Base-by-base conservation (phyloP, 2,888 invertebrate genomes). In the Trachelus stipa region DNA sequence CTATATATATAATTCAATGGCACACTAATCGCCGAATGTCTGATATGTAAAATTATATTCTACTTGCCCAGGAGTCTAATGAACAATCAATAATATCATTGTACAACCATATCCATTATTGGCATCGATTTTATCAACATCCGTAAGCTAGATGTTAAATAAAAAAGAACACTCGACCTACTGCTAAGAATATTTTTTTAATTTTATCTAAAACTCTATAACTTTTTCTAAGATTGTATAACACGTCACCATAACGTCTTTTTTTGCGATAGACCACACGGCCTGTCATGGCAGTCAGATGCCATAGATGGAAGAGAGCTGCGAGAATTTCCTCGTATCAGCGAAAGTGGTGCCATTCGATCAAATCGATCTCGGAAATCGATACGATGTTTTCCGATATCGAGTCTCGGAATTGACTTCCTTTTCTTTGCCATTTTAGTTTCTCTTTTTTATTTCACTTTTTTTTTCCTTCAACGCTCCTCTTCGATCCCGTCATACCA, bases 311-410 rank as follows among this genome's bases (percentile, higher is more conserved):
- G 87, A 76, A 77, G 23, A 9, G 56, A 84, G 77, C 81, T 81
- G 81, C 85, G 86, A 86, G 85, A 87, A 87, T 85, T 87, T 87
- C 86, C 86, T 87, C 85, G 87, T 87, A 86, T 86, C 85, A 85
- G 87, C 84, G 87, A 87, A 87, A 87, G 87, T 85, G 82, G 56
- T 56, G 56, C 81, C 82, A 81, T 81, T 83, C 78, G 82, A 82
- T 80, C 76, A 77, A 77, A 56, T 79, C 77, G 81, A 84, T 79
- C 80, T 82, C 79, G 80, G 80, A 79, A 82, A 82, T 79, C 79
- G 76, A 73, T 77, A 35, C 80, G 78, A 34, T 74, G 56, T 56
- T 56, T 56, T 56, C 56, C 56, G 56, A 56, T 56, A 56, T 56
- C 56, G 56, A 56, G 56, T 56, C 56, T 23, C 23, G 56, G 23